Percentiles rank a stretch among this genome's conserved stretches.
Conservation (phyloP, 1,140 invertebrate genomes). For the Thalassaphorura encarpata region DNA sequence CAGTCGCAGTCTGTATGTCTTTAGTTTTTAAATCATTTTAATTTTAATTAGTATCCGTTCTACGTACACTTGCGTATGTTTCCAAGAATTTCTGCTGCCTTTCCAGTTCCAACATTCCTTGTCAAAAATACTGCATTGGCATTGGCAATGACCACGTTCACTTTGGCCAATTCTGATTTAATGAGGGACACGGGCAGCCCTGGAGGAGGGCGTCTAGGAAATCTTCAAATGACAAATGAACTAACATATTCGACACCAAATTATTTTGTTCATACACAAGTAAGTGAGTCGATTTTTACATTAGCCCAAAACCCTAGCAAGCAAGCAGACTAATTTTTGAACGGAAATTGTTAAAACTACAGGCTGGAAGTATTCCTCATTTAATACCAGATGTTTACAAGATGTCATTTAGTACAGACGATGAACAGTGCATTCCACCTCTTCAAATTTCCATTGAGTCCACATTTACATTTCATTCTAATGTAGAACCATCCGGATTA, state of each 20-base stretch:
- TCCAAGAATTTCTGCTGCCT: too few relatives aligned
- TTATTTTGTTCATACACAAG: conserved; percentile 23
- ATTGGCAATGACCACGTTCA: too few relatives aligned
- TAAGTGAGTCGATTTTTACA: conserved; percentile 7
- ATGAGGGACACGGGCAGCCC: too few relatives aligned
- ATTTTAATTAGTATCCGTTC: too few relatives aligned
- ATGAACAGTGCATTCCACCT: conserved; percentile 34
- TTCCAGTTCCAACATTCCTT: too few relatives aligned
- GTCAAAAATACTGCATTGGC: too few relatives aligned
- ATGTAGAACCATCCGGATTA: conserved; percentile 41
- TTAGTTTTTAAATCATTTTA: too few relatives aligned
- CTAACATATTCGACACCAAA: conserved; percentile 12
- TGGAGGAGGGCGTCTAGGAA: not conserved
- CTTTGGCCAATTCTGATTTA: too few relatives aligned
- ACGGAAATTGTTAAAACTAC: too few relatives aligned
- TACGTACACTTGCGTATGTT: too few relatives aligned
- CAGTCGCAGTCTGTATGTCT: too few relatives aligned
- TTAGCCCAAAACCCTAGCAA: not conserved
- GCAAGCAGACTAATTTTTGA: not conserved
- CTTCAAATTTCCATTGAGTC: conserved; percentile 49
- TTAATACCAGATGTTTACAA: conserved; percentile 54
- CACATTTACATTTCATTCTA: conserved; percentile 45
- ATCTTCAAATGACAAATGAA: not conserved
- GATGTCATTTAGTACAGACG: conserved; percentile 38
- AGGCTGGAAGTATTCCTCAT: conserved; percentile 54